A percentile compares a stretch with the other conserved stretches of the same genome.
Conservation (phyloP, 2,797 vertebrate species). For the Micrastur ruficollis region DNA sequence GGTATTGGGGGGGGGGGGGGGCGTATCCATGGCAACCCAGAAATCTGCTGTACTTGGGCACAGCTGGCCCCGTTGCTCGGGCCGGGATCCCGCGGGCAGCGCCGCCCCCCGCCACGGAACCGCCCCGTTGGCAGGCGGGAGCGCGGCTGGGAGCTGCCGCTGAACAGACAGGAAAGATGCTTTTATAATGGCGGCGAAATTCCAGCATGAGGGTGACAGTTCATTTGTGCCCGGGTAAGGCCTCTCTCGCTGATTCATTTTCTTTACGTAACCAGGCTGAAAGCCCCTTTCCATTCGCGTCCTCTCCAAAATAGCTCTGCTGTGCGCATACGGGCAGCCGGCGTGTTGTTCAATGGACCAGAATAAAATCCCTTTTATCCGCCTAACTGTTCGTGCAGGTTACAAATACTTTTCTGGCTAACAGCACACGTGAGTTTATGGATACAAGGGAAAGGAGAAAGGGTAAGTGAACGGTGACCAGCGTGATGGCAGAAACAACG, state of each 20-base stretch:
- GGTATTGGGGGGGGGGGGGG: background rate
- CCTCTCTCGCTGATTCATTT: background rate
- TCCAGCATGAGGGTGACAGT: background rate
- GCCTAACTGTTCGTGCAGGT: background rate
- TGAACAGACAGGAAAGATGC: background rate
- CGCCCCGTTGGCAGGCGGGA: fast-evolving
- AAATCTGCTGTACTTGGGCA: background rate
- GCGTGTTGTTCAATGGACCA: background rate
- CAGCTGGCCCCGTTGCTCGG: background rate
- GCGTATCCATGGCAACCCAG: slow-evolving; percentile 9
- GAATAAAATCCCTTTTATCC: background rate
- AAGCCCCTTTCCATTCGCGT: background rate
- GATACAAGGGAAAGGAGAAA: background rate
- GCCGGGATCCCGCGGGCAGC: background rate
- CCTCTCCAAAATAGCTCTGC: background rate
- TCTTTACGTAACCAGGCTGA: background rate
- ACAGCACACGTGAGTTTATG: background rate
- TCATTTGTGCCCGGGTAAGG: background rate
- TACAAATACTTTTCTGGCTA: background rate
- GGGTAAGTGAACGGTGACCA: background rate
- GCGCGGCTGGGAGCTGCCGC: background rate
- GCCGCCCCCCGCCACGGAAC: background rate
- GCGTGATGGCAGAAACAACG: background rate
- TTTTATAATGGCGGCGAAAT: background rate
- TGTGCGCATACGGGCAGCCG: background rate